phyloP scores from a whole-genome alignment of 1,140 invertebrate genomes.

The Apolygus lucorum region DNA sequence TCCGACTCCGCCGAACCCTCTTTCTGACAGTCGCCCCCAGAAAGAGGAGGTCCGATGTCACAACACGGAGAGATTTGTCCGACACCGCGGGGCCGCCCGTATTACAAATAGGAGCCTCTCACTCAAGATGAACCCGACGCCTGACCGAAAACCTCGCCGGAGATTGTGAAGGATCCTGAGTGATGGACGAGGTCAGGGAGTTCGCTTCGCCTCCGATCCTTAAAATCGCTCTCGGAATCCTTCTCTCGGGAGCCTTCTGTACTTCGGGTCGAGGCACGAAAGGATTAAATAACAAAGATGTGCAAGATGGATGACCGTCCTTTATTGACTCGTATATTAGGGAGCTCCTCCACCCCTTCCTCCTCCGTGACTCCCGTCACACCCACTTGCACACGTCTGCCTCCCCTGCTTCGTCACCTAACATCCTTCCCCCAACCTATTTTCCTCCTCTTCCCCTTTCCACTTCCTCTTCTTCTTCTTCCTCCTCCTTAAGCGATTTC shows the following conservation, averaged over 20 bases:
- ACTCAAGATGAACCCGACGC: neutral
- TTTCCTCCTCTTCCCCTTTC: neutral
- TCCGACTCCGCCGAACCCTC: too few species aligned
- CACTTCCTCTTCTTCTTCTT: neutral
- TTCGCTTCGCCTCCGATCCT: neutral
- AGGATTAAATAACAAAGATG: slow-evolving; percentile 17
- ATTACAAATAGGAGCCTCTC: neutral
- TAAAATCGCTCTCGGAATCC: neutral
- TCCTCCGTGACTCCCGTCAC: neutral
- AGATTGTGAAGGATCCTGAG: slow-evolving; percentile 11
- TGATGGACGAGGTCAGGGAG: slow-evolving; percentile 13
- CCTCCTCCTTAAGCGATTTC: neutral
- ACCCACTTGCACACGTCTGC: neutral
- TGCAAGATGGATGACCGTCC: slow-evolving; percentile 16
- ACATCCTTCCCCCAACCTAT: neutral
- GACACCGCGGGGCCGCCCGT: neutral
- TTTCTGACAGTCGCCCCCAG: too few species aligned
- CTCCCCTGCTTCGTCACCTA: neutral
- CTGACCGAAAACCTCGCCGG: neutral
- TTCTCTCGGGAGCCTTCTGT: neutral
- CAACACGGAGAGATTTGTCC: neutral
- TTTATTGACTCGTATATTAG: slow-evolving; percentile 12
- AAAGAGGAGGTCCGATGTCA: neutral
- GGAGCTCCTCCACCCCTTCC: neutral
- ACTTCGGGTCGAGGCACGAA: neutral